Base-by-base conservation (phyloP, 1,140 invertebrate species). In the Aphaenogaster ashmeadi region DNA sequence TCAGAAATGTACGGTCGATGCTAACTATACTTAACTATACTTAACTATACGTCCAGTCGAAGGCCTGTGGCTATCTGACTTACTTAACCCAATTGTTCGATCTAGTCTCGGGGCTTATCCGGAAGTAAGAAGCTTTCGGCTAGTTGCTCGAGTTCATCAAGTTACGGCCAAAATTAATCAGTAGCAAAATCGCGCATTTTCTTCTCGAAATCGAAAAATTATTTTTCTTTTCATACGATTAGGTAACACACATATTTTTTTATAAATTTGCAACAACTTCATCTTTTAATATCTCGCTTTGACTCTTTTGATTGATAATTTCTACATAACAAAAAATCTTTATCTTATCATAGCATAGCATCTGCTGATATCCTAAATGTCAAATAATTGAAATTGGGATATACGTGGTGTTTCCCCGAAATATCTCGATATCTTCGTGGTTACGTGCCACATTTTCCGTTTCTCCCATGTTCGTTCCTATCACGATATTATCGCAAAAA, bases 31-130 rank as follows among this genome's bases (percentile, higher is more conserved):
- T 71, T 72, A 74, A 72, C 36, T 64, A 69, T 88, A 87, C 54
- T 78, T 87, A 89, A 78, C 62, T 79, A 50, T 56, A 54, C 21
- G 38, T 85, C 74, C 54, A 79, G 33, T 11, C 54, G 58, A 74
- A 71, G 41, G 81, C 81, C 83, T 60, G 60, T 69, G 79, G 88
- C 81, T 90, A 92, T 92, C 93, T 93, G 88, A 92, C 87, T 93
- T 91, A 92, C 79, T 92, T 92, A 93, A 89, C 78, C 83, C 85
- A 89, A 92, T 93, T 93, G 77, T 91, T 85, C 71, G 64, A 88
- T 87, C 66, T 71, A 93, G 77, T 74, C 87, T 64, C 77, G 64
- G 36, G 87, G 71, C 72, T 88, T 81, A 81, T 47, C 47, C 27
- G 62, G 36, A 74, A 75, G n/a, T 50, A 56, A n/a, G 21, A 58